phyloP scores from a whole-genome alignment of 2,113 vertebrate species.

The Meriones unguiculatus region DNA sequence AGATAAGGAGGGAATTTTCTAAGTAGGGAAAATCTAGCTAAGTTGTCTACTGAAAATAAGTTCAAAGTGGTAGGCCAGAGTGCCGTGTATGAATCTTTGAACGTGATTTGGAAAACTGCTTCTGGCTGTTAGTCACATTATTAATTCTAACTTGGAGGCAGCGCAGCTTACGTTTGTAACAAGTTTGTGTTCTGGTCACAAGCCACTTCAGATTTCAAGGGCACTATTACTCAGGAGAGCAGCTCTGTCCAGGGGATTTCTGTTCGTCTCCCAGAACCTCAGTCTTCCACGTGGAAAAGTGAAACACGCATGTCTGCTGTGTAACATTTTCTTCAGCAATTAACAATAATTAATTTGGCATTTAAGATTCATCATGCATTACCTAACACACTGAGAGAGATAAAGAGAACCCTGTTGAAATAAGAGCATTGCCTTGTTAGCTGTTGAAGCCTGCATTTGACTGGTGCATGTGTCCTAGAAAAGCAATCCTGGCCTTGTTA shows the following conservation, averaged over 20 bases:
- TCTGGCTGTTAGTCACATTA: not conserved
- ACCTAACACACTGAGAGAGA: slow-evolving; percentile 60
- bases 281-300: slow-evolving; percentile 24
- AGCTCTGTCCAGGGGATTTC: slow-evolving; percentile 16
- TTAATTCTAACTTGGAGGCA: not conserved
- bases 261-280: not conserved
- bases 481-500: slow-evolving; percentile 77
- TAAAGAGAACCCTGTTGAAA: slow-evolving; percentile 59
- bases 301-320: not conserved
- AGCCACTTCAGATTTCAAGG: slow-evolving; percentile 43
- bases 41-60: not conserved
- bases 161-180: not conserved
- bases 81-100: not conserved
- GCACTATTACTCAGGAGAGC: not conserved
- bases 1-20: not conserved
- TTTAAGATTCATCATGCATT: slow-evolving; percentile 55
- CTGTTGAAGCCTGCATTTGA: slow-evolving; percentile 65
- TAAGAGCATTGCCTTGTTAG: slow-evolving; percentile 39
- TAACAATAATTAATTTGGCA: slow-evolving; percentile 69
- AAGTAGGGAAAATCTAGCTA: not conserved
- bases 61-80: not conserved
- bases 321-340: slow-evolving; percentile 47
- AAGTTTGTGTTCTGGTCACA: not conserved
- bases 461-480: slow-evolving; percentile 77
- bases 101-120: not conserved